These are phyloP conservation scores for Gallinago undulata DNA, from an alignment of 2,113 vertebrate species.

Conservation along the genomic window DNA sequence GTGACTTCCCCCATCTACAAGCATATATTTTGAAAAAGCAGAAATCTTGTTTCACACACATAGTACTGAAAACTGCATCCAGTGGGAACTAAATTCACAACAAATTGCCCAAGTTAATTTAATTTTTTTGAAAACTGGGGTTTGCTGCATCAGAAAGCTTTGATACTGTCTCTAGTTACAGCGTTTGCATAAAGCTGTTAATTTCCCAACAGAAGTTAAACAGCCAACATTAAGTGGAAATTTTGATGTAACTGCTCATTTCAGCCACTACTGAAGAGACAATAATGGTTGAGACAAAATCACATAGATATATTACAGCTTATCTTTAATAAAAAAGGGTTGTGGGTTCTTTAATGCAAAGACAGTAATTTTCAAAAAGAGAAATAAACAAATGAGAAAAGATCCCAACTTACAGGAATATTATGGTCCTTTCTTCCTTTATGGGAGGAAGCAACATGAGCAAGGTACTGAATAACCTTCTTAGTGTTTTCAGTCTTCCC, in stretches of 20 bases:
- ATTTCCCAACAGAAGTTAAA: not conserved
- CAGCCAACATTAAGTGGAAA: not conserved
- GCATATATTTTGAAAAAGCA: not conserved
- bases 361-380: not conserved
- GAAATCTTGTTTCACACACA: not conserved
- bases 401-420: slow-evolving; percentile 88
- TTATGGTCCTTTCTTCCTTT: slow-evolving; percentile 98
- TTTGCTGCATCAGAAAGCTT: not conserved
- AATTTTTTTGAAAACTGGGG: not conserved
- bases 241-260: not conserved
- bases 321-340: not conserved
- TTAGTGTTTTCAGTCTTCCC: slow-evolving; percentile 99
- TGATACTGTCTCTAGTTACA: not conserved
- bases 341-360: not conserved
- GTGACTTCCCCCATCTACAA: not conserved
- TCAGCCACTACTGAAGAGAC: not conserved
- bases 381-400: not conserved
- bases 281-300: not conserved
- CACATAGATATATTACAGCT: not conserved
- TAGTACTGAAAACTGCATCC: not conserved
- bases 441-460: slow-evolving; percentile 97
- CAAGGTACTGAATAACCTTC: slow-evolving; percentile 98
- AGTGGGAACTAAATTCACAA: not conserved
- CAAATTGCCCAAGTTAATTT: not conserved
- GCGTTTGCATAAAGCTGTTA: not conserved